These are phyloP conservation scores for Yponomeuta evonymella DNA, from an alignment of 2,888 invertebrate species.

Conservation along the genomic window DNA sequence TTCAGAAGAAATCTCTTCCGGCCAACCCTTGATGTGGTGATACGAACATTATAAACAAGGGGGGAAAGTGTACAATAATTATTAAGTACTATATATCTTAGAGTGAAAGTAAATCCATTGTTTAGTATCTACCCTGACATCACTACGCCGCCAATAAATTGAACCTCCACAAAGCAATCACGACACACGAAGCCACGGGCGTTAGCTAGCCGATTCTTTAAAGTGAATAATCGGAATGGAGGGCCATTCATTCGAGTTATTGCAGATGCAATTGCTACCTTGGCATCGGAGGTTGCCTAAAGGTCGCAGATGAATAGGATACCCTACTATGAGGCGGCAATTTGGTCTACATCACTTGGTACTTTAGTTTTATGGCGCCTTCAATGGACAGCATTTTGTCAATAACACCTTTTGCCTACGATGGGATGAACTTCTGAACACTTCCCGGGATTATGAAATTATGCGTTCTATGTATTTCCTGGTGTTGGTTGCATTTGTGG, in stretches of 20 bases:
- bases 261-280: constrained; percentile 1
- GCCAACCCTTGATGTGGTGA: no score
- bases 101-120: no score
- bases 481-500: background rate
- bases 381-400: background rate
- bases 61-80: no score
- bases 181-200: background rate
- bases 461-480: background rate
- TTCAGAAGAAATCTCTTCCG: no score
- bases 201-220: background rate
- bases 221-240: background rate
- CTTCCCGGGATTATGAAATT: background rate
- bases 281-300: background rate
- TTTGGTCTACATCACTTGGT: background rate
- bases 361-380: background rate
- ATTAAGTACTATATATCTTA: no score
- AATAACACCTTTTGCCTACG: background rate
- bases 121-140: background rate
- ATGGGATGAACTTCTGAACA: background rate
- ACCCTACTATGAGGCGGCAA: background rate
- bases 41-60: no score
- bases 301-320: background rate
- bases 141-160: background rate
- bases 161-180: background rate
- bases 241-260: background rate